Base-by-base conservation (phyloP, 2,797 vertebrate genomes). In the Crenuchus spilurus region DNA sequence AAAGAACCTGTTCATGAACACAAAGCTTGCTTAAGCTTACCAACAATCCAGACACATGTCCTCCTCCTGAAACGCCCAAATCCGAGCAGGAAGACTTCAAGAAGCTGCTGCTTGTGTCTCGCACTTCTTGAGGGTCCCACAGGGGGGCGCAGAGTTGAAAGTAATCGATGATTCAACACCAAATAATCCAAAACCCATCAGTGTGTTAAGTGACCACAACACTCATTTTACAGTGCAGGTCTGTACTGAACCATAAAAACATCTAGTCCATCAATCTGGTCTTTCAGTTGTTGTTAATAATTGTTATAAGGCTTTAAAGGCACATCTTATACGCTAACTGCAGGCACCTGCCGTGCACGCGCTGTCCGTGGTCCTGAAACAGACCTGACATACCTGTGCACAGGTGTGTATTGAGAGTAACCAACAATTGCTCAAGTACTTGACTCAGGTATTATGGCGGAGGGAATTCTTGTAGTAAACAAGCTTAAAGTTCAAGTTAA, bases 331-430 rank as follows among this genome's bases (percentile, higher is more conserved):
- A 22, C n/a, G 13, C 2, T 22, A n/a, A n/a, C 46, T 70, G 28
- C 67, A 76, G 74, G 39, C 65, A 62, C 16, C 33, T 54, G 2
- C n/a, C 16, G 33, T 28, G 14, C 33, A 18, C 30, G 13, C 46
- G 39, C 88, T 92, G 75, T 91, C 89, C 90, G 75, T 68, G 90
- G 89, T 92, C 79, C 91, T 93, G 88, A 90, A 88, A 69, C 70
- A 85, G 78, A n/a, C 7, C 20, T 26, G 24, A 16, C 22, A 62
- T 28, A 77, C 52, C 63, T 77, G 66, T 24, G 20, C 0, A 28
- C 31, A 8, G 30, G 55, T 20, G 13, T n/a, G 33, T 13, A 11
- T 16, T 8, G 58, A 61, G 35, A 9, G 13, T 11, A 26, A 16
- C 26, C 26, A 13, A 24, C 20, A 68, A 33, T 48, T 37, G 24